Evolutionary conservation across 2,888 invertebrate species (phyloP).

Genomic region (Melolontha melolontha): DNA sequence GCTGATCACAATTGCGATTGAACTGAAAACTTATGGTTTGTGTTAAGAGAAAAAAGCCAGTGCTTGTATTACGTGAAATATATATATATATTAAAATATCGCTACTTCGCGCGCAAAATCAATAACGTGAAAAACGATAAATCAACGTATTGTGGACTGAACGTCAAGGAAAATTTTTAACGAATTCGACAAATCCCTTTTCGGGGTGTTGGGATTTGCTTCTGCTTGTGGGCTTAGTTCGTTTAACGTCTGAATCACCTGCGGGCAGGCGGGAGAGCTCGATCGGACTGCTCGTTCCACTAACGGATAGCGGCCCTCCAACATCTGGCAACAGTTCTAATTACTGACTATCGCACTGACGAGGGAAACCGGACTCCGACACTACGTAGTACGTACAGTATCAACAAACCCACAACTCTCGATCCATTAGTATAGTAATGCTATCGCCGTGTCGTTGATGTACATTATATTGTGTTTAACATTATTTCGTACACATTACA

Average conservation of each 20-base stretch:
- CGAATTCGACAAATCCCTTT: constrained; percentile 24
- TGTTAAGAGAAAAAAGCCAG: too few relatives aligned
- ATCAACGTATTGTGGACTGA: background rate
- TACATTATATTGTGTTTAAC: too few relatives aligned
- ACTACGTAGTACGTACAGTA: background rate
- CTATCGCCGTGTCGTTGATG: too few relatives aligned
- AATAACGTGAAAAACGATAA: too few relatives aligned
- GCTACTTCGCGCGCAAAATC: too few relatives aligned
- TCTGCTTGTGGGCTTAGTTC: constrained; percentile 2
- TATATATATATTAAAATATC: too few relatives aligned
- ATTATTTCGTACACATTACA: too few relatives aligned
- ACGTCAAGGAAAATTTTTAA: constrained; percentile 14
- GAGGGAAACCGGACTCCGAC: constrained; percentile 17
- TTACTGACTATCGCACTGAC: constrained; percentile 46
- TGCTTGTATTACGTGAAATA: too few relatives aligned
- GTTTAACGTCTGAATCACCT: constrained; percentile 40
- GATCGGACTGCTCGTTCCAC: constrained; percentile 26
- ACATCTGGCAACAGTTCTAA: constrained; percentile 48
- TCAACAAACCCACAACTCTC: constrained; percentile 26
- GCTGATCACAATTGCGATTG: too few relatives aligned
- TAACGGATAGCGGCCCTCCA: constrained; percentile 46
- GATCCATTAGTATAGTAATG: constrained; percentile 19
- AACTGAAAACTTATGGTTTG: too few relatives aligned
- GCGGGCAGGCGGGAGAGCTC: constrained; percentile 39
- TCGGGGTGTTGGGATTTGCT: constrained; percentile 5